A percentile compares a stretch with the other conserved stretches of the same genome.
Evolutionary conservation across 1,140 invertebrate species (phyloP).

Genomic region (Drosophila suzukii): DNA sequence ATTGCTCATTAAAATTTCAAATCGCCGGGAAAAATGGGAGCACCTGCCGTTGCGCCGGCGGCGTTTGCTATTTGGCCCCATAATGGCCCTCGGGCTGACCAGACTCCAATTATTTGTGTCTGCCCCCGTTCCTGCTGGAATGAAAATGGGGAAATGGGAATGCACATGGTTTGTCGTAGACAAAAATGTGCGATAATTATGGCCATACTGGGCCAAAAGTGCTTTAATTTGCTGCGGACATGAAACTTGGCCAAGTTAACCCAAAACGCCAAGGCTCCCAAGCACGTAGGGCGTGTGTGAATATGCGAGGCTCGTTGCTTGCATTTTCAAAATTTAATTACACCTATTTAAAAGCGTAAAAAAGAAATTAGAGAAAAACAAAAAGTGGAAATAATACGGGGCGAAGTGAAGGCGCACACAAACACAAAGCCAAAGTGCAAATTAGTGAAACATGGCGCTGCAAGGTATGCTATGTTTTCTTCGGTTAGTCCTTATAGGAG

Average conservation of each 20-base stretch:
- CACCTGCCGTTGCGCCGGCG: slow-evolving; percentile 16
- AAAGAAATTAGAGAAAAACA: slow-evolving; percentile 52
- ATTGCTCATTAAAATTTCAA: slow-evolving; percentile 75
- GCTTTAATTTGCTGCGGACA: slow-evolving; percentile 71
- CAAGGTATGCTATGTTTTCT: slow-evolving; percentile 53
- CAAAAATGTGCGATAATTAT: slow-evolving; percentile 73
- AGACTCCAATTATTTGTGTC: slow-evolving; percentile 50
- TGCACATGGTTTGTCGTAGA: slow-evolving; percentile 54
- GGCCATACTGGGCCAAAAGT: slow-evolving; percentile 25
- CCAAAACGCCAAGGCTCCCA: slow-evolving; percentile 49
- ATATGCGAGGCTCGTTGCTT: slow-evolving; percentile 20
- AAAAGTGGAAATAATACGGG: slow-evolving; percentile 28
- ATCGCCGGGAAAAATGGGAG: slow-evolving; percentile 28
- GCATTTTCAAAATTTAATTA: slow-evolving; percentile 69
- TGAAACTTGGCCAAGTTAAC: slow-evolving; percentile 50
- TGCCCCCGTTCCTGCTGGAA: slow-evolving; percentile 14
- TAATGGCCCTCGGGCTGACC: slow-evolving; percentile 30
- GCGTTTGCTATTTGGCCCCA: slow-evolving; percentile 18
- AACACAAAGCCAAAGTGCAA: slow-evolving; percentile 71
- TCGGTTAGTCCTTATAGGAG: not conserved
- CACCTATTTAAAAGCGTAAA: slow-evolving; percentile 75
- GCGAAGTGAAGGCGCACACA: slow-evolving; percentile 16
- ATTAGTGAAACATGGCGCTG: slow-evolving; percentile 73
- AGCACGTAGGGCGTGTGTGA: slow-evolving; percentile 32
- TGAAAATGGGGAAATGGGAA: slow-evolving; percentile 19